Conservation (phyloP, 2,113 vertebrate genomes). For the Muscicapa adusta region DNA sequence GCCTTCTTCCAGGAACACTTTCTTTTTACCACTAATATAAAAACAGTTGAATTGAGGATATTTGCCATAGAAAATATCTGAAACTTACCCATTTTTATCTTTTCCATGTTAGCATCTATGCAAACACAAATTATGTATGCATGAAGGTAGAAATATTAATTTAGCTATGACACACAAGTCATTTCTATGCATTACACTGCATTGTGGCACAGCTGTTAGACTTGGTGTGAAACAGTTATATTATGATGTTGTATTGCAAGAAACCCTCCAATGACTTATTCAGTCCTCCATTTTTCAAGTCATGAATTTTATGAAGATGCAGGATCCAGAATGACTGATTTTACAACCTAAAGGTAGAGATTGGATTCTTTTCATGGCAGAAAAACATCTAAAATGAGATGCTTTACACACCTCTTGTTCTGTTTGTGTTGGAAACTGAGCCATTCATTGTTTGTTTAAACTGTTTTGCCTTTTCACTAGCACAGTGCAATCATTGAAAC, state of each 20-base stretch:
- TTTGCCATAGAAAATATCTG: background rate
- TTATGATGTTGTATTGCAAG: background rate
- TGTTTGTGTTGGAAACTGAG: background rate
- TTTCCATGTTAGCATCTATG: background rate
- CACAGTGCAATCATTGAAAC: background rate
- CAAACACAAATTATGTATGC: background rate
- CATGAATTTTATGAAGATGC: constrained; percentile 10
- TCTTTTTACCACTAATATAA: background rate
- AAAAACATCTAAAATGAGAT: background rate
- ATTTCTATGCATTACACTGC: background rate
- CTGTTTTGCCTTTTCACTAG: background rate
- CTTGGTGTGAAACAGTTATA: background rate
- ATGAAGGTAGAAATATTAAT: background rate
- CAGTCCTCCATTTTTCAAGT: background rate
- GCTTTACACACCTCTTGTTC: background rate
- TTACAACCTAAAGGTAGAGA: background rate
- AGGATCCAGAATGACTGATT: background rate
- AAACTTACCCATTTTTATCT: background rate
- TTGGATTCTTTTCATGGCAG: background rate
- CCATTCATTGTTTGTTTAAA: background rate
- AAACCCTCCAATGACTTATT: background rate
- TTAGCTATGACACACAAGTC: background rate
- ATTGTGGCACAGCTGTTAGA: background rate
- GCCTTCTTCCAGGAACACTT: background rate
- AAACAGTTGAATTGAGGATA: background rate